Conservation (phyloP, 2,888 invertebrate species). For the Parnassius smintheus region DNA sequence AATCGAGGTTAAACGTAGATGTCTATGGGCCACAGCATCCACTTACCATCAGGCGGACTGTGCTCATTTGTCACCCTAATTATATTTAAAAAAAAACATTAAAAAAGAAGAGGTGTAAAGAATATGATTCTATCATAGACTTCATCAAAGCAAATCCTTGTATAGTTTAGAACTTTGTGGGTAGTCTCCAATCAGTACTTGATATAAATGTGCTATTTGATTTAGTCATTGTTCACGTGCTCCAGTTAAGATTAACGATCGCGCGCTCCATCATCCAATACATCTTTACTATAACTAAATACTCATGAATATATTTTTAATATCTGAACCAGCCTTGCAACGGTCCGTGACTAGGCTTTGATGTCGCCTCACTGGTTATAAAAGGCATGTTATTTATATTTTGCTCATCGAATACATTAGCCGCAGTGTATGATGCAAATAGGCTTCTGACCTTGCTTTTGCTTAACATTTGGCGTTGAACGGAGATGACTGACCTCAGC, state of each 20-base stretch:
- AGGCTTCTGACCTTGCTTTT: constrained; percentile 26
- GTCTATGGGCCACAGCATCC: too few relatives aligned
- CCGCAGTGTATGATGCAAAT: constrained; percentile 23
- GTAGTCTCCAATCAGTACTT: background rate
- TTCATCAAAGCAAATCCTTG: too few relatives aligned
- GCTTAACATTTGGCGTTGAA: constrained; percentile 23
- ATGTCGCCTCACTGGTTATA: constrained; percentile 20
- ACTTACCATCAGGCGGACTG: too few relatives aligned
- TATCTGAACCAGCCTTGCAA: constrained; percentile 24
- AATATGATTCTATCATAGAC: too few relatives aligned
- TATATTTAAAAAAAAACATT: too few relatives aligned
- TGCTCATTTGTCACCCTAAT: too few relatives aligned
- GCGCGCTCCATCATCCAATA: constrained; percentile 42
- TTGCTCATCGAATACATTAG: constrained; percentile 22
- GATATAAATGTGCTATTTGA: constrained; percentile 22
- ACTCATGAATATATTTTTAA: constrained; percentile 35
- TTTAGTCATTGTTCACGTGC: constrained; percentile 38
- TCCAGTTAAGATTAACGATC: constrained; percentile 49
- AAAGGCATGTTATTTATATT: constrained; percentile 20
- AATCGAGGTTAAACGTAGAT: too few relatives aligned
- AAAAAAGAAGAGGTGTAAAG: too few relatives aligned
- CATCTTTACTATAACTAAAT: constrained; percentile 34
- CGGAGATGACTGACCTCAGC: constrained; percentile 22
- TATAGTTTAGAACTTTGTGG: background rate
- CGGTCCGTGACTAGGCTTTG: constrained; percentile 25